Base-by-base conservation (phyloP, 2,797 vertebrate genomes). In the Dryobates pubescens region DNA sequence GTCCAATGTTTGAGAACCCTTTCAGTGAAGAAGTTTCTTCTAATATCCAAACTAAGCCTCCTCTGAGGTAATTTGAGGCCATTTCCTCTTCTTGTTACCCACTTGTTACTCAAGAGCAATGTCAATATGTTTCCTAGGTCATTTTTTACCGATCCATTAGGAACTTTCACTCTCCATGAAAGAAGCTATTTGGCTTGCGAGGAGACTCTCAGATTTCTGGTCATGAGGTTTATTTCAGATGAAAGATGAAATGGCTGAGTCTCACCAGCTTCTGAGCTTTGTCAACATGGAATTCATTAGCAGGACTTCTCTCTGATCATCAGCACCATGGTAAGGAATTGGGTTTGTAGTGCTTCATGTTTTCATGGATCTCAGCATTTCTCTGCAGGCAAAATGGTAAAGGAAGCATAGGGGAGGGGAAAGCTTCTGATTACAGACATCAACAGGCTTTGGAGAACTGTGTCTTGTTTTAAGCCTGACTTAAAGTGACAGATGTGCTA, bases 161-260 rank as follows among this genome's bases (percentile, higher is more conserved):
- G 43, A 26, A 19, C 53, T 43, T 61, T 54, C 3, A 1, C 41
- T 57, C 49, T 30, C 26, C 13, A 8, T 0, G 1, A 20, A 10
- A 0, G 1, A 65, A 78, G 4, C 26, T 59, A 7, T 61, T 73
- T 43, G n/a, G 7, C 6, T 18, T 36, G 58, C 18, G 26, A 64
- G 30, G 6, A 65, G 9, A 16, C 6, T 11, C 26, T 1, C 0
- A 3, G 20, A 14, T 58, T 26, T 9, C 17, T 45, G 49, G 10
- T 38, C 36, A 1, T 7, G 23, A 30, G 4, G 1, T 68, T 74
- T 10, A 13, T 6, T 23, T 69, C 36, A n/a, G n/a, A 4, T 6
- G 4, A 27, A 61, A 22, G 13, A 75, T 69, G 71, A 53, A 45
- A 36, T 8, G 7, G 29, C 6, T 0, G 5, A 20, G 12, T 32